A percentile compares a stretch with the other conserved stretches of the same genome.
Conservation (phyloP, 2,888 invertebrate species). For the Balanococcus diminutus region DNA sequence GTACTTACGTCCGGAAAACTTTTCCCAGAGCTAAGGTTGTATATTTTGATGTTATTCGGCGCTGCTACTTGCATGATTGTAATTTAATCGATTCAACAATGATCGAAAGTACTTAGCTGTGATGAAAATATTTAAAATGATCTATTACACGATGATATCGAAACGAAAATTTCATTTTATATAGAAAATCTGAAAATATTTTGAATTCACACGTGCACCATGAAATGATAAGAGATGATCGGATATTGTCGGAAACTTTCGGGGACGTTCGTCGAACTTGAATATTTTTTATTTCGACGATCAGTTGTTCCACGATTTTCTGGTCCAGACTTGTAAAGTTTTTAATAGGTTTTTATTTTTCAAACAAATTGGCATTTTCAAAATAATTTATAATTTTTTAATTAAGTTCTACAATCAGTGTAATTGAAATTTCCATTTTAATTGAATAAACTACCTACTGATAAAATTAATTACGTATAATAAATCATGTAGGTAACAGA, state of each 20-base stretch:
- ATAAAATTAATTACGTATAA: no score
- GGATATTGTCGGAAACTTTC: neutral
- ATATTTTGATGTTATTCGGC: constrained; percentile 95
- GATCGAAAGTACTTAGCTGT: neutral
- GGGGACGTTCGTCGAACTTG: neutral
- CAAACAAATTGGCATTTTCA: no score
- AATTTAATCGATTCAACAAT: neutral
- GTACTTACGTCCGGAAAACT: constrained; percentile 90
- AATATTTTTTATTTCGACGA: neutral
- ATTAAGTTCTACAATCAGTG: no score
- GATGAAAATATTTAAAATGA: neutral
- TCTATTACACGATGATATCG: neutral
- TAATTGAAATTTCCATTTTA: no score
- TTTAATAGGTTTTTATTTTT: no score
- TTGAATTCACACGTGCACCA: neutral
- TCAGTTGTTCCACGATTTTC: no score
- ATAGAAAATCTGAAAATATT: neutral
- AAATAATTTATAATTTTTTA: no score
- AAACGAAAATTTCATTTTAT: neutral
- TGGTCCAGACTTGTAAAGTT: no score
- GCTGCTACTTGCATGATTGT: constrained; percentile 87
- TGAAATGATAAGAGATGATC: neutral
- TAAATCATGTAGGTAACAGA: no score
- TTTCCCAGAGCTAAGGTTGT: constrained; percentile 95
- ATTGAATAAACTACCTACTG: no score